These are phyloP conservation scores for Leptodactylus fallax DNA, from an alignment of 2,797 vertebrate species.

Conservation along the genomic window DNA sequence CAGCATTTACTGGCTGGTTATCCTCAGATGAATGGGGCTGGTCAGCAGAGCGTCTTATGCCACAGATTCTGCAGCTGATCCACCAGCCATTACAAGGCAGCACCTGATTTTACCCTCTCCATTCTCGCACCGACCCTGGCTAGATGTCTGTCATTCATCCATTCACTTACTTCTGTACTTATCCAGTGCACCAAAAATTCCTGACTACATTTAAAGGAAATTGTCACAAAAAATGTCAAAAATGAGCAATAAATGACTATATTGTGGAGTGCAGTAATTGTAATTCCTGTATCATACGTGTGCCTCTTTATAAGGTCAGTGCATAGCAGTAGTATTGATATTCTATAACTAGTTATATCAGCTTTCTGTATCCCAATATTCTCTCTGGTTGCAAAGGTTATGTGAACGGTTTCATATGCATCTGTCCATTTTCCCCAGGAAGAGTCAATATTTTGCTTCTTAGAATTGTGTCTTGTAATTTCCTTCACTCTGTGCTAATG, in stretches of 20 bases:
- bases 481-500: not conserved
- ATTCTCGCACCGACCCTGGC: not conserved
- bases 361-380: not conserved
- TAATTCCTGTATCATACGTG: not conserved
- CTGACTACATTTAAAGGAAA: no score
- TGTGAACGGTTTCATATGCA: not conserved
- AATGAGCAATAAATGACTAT: no score
- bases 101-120: no score
- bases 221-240: no score
- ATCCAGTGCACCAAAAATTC: no score
- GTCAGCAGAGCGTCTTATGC: no score
- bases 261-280: no score
- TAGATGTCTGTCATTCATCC: not conserved
- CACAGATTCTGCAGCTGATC: no score
- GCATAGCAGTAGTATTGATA: conserved; percentile 13
- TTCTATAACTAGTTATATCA: not conserved
- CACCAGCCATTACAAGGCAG: no score
- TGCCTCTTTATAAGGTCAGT: not conserved
- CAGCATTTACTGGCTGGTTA: no score
- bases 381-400: not conserved
- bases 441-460: not conserved
- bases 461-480: not conserved
- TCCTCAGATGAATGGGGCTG: no score
- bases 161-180: no score
- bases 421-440: not conserved